These are phyloP conservation scores for Cepaea hortensis DNA, from an alignment of 2,888 invertebrate genomes.

Conservation along the genomic window DNA sequence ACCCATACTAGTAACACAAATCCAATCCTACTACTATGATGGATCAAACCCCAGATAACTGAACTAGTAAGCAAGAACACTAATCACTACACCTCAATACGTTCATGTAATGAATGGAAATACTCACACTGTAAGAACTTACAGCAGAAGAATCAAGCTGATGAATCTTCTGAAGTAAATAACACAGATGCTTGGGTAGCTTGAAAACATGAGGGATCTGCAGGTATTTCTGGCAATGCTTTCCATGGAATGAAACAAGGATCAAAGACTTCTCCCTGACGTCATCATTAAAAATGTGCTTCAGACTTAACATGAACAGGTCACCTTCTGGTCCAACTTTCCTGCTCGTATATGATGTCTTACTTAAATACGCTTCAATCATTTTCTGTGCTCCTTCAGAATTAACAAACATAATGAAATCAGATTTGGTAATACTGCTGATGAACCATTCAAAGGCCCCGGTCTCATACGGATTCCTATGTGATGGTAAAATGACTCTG, in stretches of 20 bases:
- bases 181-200: constrained; percentile 4
- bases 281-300: neutral
- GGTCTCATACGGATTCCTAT: neutral
- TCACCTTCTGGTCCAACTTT: constrained; percentile 6
- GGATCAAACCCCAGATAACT: too few relatives aligned
- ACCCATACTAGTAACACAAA: too few relatives aligned
- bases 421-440: neutral
- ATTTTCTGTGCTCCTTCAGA: constrained; percentile 31
- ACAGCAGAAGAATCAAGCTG: neutral
- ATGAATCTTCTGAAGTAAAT: constrained; percentile 29
- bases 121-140: constrained; percentile 10
- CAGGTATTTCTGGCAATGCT: constrained; percentile 16
- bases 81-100: neutral
- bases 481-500: constrained; percentile 29
- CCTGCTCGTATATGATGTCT: neutral
- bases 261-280: neutral
- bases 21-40: too few relatives aligned
- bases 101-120: neutral
- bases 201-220: neutral
- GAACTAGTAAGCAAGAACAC: too few relatives aligned
- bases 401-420: constrained; percentile 26
- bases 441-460: constrained; percentile 23
- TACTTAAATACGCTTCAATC: neutral
- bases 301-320: constrained; percentile 5
- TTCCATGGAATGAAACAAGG: constrained; percentile 5